Conservation (phyloP, 2,797 vertebrate genomes). For the Betta splendens region DNA sequence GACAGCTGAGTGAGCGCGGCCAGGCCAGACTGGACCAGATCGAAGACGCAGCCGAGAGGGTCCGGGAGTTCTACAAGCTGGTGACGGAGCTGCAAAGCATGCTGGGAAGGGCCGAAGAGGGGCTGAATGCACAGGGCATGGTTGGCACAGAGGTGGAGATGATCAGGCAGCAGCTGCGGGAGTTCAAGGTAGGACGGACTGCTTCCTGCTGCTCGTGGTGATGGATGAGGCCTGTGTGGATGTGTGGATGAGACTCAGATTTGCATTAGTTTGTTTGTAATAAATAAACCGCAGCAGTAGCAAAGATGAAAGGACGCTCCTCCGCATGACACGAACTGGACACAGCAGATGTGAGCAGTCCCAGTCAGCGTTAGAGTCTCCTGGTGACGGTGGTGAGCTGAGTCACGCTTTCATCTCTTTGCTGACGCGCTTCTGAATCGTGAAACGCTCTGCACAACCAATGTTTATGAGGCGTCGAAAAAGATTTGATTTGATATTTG, state of each 20-base stretch:
- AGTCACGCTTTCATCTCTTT: slow-evolving; percentile 36
- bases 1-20: slow-evolving; percentile 84
- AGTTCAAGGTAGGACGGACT: slow-evolving; percentile 90
- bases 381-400: slow-evolving; percentile 27
- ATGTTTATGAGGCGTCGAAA: no score
- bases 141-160: slow-evolving; percentile 94
- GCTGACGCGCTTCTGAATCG: slow-evolving; percentile 48
- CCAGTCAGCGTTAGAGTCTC: slow-evolving; percentile 31
- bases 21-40: slow-evolving; percentile 88
- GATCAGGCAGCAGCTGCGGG: slow-evolving; percentile 93
- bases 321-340: slow-evolving; percentile 8
- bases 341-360: slow-evolving; percentile 17
- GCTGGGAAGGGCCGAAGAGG: slow-evolving; percentile 86
- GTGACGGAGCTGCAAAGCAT: slow-evolving; percentile 87
- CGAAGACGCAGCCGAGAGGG: slow-evolving; percentile 81
- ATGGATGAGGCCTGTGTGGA: neutral
- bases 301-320: slow-evolving; percentile 27
- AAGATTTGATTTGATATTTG: no score
- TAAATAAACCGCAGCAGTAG: no score
- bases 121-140: slow-evolving; percentile 86
- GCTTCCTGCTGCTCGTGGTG: neutral
- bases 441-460: no score
- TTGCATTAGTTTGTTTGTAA: no score
- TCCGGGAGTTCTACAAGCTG: slow-evolving; percentile 89
- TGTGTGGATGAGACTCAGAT: neutral